Evolutionary conservation across 2,113 vertebrate species (phyloP).

Genomic region (Malaclemys terrapin): DNA sequence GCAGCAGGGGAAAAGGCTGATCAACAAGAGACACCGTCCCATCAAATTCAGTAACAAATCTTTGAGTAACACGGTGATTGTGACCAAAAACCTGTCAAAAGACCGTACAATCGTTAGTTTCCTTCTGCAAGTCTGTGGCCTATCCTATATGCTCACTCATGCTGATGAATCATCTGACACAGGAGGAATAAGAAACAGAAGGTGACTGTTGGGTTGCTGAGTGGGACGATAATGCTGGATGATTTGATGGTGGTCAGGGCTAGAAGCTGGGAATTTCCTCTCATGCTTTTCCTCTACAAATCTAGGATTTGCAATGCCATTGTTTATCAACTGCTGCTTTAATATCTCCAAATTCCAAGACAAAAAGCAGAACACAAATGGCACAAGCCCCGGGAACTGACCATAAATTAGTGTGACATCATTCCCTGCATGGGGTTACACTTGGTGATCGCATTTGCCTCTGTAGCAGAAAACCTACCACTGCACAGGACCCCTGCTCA

Average conservation of each 20-base stretch:
- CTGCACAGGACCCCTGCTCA: accelerated
- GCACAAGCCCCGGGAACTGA: background rate
- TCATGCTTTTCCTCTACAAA: background rate
- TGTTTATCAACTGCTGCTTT: background rate
- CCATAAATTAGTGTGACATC: background rate
- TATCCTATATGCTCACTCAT: background rate
- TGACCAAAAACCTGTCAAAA: background rate
- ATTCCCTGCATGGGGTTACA: background rate
- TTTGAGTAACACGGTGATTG: background rate
- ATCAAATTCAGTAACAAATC: background rate
- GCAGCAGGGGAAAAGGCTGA: background rate
- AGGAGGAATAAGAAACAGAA: background rate
- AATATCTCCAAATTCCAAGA: background rate
- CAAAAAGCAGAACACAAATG: background rate
- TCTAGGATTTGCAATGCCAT: background rate
- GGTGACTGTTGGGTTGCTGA: background rate
- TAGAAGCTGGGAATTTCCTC: background rate
- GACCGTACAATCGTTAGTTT: background rate
- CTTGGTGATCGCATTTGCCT: background rate
- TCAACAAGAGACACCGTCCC: background rate
- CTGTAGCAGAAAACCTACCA: background rate
- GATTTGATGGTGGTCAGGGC: background rate
- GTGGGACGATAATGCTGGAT: background rate
- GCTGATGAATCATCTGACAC: background rate
- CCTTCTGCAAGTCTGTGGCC: background rate